Evolutionary conservation across 2,113 vertebrate species (phyloP), one percentile per base, ranked within the genome.

Genomic region (Bos indicus): DNA sequence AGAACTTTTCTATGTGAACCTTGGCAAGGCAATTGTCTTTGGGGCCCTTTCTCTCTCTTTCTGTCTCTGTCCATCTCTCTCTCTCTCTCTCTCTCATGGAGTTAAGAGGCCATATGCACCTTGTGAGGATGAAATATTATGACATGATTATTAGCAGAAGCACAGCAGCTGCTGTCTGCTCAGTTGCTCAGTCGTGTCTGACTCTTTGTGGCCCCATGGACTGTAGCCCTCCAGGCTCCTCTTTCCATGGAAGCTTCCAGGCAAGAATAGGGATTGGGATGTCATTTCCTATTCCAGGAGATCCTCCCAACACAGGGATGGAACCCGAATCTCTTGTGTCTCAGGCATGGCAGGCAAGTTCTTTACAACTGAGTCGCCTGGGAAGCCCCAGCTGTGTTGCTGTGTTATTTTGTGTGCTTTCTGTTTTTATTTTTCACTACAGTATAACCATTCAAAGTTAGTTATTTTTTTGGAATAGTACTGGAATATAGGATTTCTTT

Each of bases 101-200:
- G 33, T 82, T 85, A 74, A 78, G 26, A 71, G 17, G 30, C 33
- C 51, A 54, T 25, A 33, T n/a, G 48, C 11, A 36, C 26, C 28
- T 48, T 36, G 67, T 86, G 52, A 95, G 54, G 59, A 83, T 96
- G 43, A 90, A 78, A 17, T 51, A 59, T 17, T 40, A 33, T 28
- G 51, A 7, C n/a, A 6, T 6, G n/a, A 21, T 21, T 71, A 71
- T 71, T 9, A 36, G 64, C 43, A 52, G 9, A 46, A 52, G 26
- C 43, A 54, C 28, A 59, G 64, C 40, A 56, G n/a, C n/a, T 59
- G 25, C 26, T 67, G 19, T 12, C 19, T 12, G 19, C n/a, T 2
- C 2, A 11, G 67, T 40, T 1, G 2, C 10, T 71, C 67, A 40
- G 67, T 5, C 4, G 0, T 71, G n/a, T 40, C n/a, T 23, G 9